Evolutionary conservation across 1,140 invertebrate genomes (phyloP).

Genomic region (Holotrichia oblita): DNA sequence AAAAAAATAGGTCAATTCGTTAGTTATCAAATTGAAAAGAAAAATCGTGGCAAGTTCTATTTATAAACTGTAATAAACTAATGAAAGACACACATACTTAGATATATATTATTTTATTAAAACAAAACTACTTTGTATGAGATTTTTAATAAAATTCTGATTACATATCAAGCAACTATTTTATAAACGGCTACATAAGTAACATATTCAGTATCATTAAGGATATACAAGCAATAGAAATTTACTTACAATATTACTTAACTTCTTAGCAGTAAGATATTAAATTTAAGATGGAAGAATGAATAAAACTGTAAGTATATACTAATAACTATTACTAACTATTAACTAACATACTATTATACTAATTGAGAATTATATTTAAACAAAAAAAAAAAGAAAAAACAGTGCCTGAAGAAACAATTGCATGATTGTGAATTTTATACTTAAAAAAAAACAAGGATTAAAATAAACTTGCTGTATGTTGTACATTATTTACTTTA

Average conservation of each 20-base stretch:
- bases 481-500: conserved; percentile 15
- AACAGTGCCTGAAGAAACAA: conserved; percentile 28
- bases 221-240: conserved; percentile 32
- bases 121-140: too few relatives aligned
- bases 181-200: background rate
- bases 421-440: conserved; percentile 34
- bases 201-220: conserved; percentile 41
- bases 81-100: too few relatives aligned
- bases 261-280: background rate
- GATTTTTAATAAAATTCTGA: too few relatives aligned
- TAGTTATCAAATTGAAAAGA: too few relatives aligned
- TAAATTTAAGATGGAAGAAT: background rate
- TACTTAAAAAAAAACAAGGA: conserved; percentile 10
- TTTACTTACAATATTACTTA: background rate
- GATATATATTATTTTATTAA: too few relatives aligned
- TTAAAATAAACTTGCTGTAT: background rate
- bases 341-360: conserved; percentile 16
- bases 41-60: too few relatives aligned
- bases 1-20: too few relatives aligned
- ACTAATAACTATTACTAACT: background rate
- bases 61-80: too few relatives aligned
- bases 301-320: background rate
- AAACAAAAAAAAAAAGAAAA: background rate
- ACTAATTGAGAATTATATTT: background rate
- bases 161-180: background rate